Conservation (phyloP, 2,888 invertebrate genomes). For the Teleogryllus oceanicus region DNA sequence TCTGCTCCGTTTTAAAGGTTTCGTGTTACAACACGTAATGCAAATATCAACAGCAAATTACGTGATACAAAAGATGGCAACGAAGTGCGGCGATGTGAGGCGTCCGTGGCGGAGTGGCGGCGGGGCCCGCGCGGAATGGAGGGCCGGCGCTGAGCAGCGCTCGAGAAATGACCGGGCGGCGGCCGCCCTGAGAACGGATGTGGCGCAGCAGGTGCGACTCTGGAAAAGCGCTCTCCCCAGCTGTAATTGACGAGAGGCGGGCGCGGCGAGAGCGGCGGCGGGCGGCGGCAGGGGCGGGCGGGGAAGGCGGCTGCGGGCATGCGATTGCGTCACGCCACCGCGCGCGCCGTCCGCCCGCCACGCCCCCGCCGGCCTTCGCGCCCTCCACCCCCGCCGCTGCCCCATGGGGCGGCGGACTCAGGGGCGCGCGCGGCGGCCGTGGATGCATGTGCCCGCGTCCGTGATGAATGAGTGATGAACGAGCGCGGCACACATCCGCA, state of each 20-base stretch:
- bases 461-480: not conserved
- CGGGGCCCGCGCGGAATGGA: too few species aligned
- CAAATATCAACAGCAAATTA: too few species aligned
- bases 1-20: too few species aligned
- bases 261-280: not conserved
- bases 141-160: too few species aligned
- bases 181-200: too few species aligned
- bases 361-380: not conserved
- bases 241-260: constrained; percentile 18
- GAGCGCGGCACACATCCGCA: not conserved
- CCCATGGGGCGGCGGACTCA: not conserved
- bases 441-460: not conserved
- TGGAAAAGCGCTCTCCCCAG: not conserved
- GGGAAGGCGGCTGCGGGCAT: not conserved
- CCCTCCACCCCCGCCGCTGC: not conserved
- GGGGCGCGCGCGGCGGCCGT: not conserved
- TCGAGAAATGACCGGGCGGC: too few species aligned
- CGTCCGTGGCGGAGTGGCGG: too few species aligned
- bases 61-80: too few species aligned
- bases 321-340: not conserved
- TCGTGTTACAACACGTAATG: too few species aligned
- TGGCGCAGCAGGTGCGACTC: not conserved
- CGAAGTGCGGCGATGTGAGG: too few species aligned
- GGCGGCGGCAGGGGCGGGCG: not conserved
- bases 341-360: not conserved